Conservation (phyloP, 2,113 vertebrate species). For the Cheirogaleus medius region DNA sequence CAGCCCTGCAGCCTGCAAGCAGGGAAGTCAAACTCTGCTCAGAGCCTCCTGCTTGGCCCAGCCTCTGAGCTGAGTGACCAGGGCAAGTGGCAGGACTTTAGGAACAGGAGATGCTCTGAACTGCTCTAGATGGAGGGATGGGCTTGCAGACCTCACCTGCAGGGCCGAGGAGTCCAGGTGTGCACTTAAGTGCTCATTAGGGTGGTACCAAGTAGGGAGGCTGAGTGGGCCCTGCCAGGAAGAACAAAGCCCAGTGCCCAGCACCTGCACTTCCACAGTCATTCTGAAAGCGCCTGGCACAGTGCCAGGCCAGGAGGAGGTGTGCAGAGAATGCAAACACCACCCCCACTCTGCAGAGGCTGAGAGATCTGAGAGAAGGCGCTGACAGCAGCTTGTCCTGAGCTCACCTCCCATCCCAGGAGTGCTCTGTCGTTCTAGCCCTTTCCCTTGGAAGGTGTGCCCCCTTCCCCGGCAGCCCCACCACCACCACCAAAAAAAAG, state of each 20-base stretch:
- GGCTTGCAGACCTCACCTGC: not conserved
- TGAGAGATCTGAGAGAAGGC: not conserved
- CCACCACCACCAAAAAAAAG: not conserved
- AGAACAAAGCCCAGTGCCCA: not conserved
- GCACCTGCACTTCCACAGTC: not conserved
- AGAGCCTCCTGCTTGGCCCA: not conserved
- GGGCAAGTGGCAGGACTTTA: not conserved
- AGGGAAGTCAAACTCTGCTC: not conserved
- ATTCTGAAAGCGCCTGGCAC: not conserved
- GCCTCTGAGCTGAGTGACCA: not conserved
- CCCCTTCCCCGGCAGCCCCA: not conserved
- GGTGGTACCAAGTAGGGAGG: not conserved
- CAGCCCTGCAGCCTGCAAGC: not conserved
- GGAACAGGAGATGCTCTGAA: not conserved
- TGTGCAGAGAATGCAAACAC: not conserved
- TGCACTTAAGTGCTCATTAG: not conserved
- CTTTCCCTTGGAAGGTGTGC: not conserved
- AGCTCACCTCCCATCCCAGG: not conserved
- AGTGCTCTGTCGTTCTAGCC: not conserved
- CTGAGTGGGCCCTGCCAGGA: not conserved
- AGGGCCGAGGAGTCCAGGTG: not conserved
- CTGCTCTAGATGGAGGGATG: not conserved
- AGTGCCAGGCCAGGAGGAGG: conserved; percentile 4
- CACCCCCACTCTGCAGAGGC: conserved; percentile 37
- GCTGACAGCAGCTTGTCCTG: conserved; percentile 17